These are phyloP conservation scores for Baryphthengus martii DNA, from an alignment of 2,113 vertebrate species.

Conservation along the genomic window DNA sequence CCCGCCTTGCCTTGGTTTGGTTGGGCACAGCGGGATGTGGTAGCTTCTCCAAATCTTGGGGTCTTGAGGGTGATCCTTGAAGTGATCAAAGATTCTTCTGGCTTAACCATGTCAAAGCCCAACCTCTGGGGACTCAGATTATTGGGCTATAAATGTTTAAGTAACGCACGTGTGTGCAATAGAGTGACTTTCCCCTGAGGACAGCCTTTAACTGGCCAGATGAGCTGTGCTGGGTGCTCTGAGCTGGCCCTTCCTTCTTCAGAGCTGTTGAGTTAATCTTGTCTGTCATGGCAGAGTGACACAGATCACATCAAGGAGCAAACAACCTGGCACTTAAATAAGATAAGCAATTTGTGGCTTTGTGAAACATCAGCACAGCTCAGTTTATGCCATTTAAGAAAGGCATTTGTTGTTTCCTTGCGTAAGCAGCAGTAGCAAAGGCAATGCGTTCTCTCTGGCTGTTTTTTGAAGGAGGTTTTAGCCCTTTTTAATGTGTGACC, in stretches of 20 bases:
- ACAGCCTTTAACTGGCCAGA: neutral
- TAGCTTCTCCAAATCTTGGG: neutral
- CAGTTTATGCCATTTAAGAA: constrained; percentile 66
- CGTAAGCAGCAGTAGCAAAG: constrained; percentile 57
- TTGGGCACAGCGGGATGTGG: fast-evolving
- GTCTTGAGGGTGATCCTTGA: fast-evolving
- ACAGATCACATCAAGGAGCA: constrained; percentile 40
- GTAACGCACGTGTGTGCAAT: neutral
- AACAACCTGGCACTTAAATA: constrained; percentile 43
- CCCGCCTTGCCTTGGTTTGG: neutral
- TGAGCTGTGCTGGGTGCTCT: neutral
- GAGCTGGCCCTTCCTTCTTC: neutral
- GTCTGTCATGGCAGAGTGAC: fast-evolving
- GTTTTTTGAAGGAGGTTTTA: constrained; percentile 49
- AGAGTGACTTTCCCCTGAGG: neutral
- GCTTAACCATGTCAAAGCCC: neutral
- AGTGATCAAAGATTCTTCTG: neutral
- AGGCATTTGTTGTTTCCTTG: constrained; percentile 60
- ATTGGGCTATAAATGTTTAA: neutral
- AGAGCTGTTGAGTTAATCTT: constrained; percentile 8
- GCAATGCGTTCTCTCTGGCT: constrained; percentile 55
- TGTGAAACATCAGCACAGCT: constrained; percentile 64
- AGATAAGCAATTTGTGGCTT: constrained; percentile 65
- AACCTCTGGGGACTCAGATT: fast-evolving
- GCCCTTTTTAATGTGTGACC: constrained; percentile 61